Conservation (phyloP, 2,888 invertebrate species). For the Dione vanillae region DNA sequence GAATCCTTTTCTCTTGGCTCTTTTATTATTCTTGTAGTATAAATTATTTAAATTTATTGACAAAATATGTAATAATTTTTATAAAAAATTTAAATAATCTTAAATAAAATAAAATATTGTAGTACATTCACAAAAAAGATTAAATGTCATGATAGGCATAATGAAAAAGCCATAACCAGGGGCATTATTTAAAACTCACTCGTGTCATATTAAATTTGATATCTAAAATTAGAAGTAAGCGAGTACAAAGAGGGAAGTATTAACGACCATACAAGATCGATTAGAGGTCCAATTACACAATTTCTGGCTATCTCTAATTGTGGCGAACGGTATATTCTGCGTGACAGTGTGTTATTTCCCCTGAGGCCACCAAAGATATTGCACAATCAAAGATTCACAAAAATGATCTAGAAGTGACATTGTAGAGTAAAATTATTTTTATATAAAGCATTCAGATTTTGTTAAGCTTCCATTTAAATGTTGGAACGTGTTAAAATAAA, state of each 20-base stretch:
- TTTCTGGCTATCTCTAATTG: constrained; percentile 83
- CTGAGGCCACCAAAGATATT: constrained; percentile 82
- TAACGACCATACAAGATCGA: constrained; percentile 70
- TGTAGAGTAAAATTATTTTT: neutral
- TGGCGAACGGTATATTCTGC: constrained; percentile 79
- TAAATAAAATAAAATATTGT: neutral
- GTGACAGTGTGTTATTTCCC: constrained; percentile 84
- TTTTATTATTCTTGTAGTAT: neutral
- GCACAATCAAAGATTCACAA: constrained; percentile 58
- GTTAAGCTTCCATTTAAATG: neutral
- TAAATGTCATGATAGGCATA: neutral
- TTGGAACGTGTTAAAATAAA: constrained; percentile 13
- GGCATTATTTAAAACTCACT: constrained; percentile 16
- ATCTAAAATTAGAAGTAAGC: constrained; percentile 40
- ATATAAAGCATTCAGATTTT: neutral
- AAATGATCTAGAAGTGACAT: constrained; percentile 54
- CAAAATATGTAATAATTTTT: no score
- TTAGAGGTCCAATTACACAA: constrained; percentile 83
- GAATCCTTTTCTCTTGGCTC: neutral
- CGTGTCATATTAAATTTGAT: constrained; percentile 35
- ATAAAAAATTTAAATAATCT: no score
- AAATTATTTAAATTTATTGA: no score
- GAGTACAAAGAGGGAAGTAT: constrained; percentile 31
- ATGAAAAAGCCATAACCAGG: constrained; percentile 9
- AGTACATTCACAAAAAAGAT: neutral